Percentiles rank a stretch among this genome's conserved stretches.
Evolutionary conservation across 2,113 vertebrate genomes (phyloP).

Genomic region (Callithrix jacchus): DNA sequence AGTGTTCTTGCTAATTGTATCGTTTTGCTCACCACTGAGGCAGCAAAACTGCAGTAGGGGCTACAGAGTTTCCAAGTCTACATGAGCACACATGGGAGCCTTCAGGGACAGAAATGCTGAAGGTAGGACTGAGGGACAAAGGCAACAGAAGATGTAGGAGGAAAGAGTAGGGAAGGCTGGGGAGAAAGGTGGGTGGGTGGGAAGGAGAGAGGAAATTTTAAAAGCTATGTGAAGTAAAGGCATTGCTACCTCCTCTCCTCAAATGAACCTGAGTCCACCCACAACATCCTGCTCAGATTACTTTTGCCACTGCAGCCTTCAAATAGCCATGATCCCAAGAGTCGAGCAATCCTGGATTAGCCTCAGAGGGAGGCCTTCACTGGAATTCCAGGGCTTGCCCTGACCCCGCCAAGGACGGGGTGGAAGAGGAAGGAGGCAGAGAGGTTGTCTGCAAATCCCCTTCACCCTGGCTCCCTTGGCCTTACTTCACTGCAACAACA

Average conservation of each 20-base stretch:
- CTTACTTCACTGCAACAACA: background rate
- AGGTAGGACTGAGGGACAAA: background rate
- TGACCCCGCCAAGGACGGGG: background rate
- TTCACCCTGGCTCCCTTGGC: background rate
- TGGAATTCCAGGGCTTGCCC: background rate
- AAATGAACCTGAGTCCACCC: background rate
- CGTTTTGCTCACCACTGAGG: background rate
- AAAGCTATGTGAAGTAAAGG: background rate
- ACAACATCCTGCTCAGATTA: background rate
- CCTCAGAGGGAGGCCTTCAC: background rate
- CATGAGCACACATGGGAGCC: background rate
- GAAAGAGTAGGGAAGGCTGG: background rate
- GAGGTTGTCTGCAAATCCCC: background rate
- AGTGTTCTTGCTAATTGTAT: background rate
- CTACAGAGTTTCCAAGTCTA: background rate
- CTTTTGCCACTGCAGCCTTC: background rate
- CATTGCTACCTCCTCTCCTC: background rate
- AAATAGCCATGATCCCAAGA: background rate
- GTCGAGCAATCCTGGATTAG: background rate
- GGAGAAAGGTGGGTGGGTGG: background rate
- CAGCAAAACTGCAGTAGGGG: background rate
- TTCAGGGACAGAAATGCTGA: background rate
- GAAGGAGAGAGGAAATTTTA: background rate
- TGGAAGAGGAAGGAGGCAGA: background rate
- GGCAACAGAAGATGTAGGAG: background rate